Conservation (phyloP, 2,888 invertebrate species). For the Biston stratarius region DNA sequence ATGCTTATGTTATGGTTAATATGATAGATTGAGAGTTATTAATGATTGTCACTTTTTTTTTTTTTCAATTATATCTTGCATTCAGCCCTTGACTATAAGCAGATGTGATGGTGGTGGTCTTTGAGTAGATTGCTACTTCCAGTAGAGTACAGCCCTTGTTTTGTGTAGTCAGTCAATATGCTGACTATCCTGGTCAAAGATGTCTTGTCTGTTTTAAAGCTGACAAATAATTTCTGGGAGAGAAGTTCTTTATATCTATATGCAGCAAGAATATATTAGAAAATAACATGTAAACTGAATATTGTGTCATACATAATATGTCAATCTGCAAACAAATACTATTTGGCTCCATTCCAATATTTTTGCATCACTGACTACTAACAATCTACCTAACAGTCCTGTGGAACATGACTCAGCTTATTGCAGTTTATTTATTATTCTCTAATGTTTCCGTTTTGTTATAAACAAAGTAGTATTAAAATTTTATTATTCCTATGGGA, state of each 20-base stretch:
- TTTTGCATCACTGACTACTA: conserved; percentile 13
- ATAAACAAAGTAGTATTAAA: not conserved
- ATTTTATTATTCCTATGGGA: not conserved
- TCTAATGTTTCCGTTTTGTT: not conserved
- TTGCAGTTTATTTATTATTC: conserved; percentile 17
- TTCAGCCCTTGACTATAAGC: too few species aligned
- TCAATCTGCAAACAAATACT: conserved; percentile 8
- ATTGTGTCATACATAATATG: conserved; percentile 7
- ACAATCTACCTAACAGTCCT: not conserved
- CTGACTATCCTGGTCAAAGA: too few species aligned
- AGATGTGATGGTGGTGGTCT: too few species aligned
- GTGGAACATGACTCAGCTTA: conserved; percentile 17
- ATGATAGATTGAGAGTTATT: too few species aligned
- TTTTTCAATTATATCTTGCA: too few species aligned
- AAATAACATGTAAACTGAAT: not conserved
- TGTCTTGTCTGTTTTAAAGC: too few species aligned
- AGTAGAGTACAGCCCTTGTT: too few species aligned
- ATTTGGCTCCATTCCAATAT: conserved; percentile 21
- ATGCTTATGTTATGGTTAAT: too few species aligned
- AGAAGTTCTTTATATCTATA: not conserved
- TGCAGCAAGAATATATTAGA: not conserved
- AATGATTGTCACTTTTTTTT: too few species aligned
- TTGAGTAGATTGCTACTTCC: too few species aligned
- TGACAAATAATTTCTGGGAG: too few species aligned
- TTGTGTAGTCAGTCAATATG: too few species aligned